Evolutionary conservation across 2,113 vertebrate genomes (phyloP), one percentile per base, ranked within the genome.

Genomic region (Leuciscus idus): DNA sequence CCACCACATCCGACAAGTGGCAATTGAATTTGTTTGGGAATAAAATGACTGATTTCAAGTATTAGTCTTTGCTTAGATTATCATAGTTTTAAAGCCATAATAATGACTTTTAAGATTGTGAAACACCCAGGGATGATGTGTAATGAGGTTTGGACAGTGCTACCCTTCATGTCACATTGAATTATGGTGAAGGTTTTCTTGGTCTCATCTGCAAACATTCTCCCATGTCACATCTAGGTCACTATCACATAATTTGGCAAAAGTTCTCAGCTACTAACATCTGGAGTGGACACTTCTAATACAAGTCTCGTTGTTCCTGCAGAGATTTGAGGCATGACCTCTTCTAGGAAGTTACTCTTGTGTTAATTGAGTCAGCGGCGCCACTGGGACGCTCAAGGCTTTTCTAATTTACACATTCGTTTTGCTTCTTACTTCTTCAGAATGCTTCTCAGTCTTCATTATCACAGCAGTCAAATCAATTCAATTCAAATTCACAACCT

Each of bases 371-470:
- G n/a, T 10, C 30, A 17, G 17, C 2, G 39, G 33, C 3, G 4
- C 33, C 55, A 55, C 55, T 39, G 77, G 77, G 55, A 23, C 39
- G 28, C 9, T 61, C 33, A 17, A 61, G 21, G 33, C 77, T 80
- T 80, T 79, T 80, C 77, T 43, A 59, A 80, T 80, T 80, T 39
- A 15, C 77, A 80, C 77, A 17, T 79, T 39, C 33, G 13, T 79
- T 57, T 79, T 43, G 19, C 77, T 61, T 59, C 52, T 59, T 59
- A 9, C 12, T 39, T 61, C 75, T 52, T 61, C 11, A n/a, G 33
- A 39, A 59, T 12, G 19, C 36, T 43, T 61, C 77, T 43, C 30
- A 4, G 19, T n/a, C 5, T 43, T 80, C 55, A 79, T 79, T 79
- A 79, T 79, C 77, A 79, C 77, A 79, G 19, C 77, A 61, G 21